Evolutionary conservation across 2,113 vertebrate genomes (phyloP), one percentile per base, ranked within the genome.

Genomic region (Lepidothrix coronata): DNA sequence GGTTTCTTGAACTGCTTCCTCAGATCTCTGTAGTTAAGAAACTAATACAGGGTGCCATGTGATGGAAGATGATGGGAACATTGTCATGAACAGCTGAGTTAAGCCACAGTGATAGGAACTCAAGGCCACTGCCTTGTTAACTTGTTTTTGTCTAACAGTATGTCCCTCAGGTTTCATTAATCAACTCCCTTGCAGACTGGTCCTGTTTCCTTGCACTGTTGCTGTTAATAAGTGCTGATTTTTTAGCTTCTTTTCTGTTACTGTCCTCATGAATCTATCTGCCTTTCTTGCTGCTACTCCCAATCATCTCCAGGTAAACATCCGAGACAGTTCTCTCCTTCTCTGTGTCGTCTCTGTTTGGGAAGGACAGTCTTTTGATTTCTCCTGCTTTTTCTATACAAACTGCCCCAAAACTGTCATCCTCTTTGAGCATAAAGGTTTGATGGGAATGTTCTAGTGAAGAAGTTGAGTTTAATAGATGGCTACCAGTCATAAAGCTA

Each of bases 81-180:
- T 31, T 77, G 76, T 58, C 12, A 7, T 12, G n/a, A 94, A 14
- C 35, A 59, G 43, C 58, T 19, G 23, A 49, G 24, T 82, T 72
- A 57, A 83, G 31, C 35, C 73, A 33, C 41, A 57, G 31, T 31
- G 72, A 41, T 31, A 58, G 61, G 30, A 73, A 70, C 51, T 66
- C 15, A 82, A 82, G 76, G 87, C 48, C 39, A 28, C 57, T 71
- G 63, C 73, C 72, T 87, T 61, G 33, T 85, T 85, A 66, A 66
- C 27, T n/a, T 96, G 88, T 77, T 91, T 92, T 88, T 82, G 81
- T 89, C 59, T 92, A 77, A 35, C 68, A 43, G 7, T 59, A 43
- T 77, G 73, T 95, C 91, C 95, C 88, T 78, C 19, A 30, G 93
- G 93, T 71, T 94, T 84, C 44, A 41, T 91, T 96, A 86, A 63